A percentile compares a stretch with the other conserved stretches of the same genome.
phyloP scores from a whole-genome alignment of 2,797 vertebrate species.

The Selene dorsalis region DNA sequence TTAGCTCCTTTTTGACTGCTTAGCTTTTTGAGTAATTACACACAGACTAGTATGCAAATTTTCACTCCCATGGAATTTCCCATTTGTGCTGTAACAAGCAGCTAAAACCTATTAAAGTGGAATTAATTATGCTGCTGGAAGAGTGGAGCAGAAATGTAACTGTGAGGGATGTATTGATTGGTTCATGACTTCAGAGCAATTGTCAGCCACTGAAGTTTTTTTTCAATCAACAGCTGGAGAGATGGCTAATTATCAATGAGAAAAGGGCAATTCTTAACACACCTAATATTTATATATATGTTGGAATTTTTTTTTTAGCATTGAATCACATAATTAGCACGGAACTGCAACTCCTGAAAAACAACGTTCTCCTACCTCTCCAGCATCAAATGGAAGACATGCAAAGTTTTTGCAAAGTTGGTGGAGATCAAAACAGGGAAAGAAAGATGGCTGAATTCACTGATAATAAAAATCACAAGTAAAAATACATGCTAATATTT shows the following conservation, averaged over 20 bases:
- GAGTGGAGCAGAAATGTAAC: constrained; percentile 35
- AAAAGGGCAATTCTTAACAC: not conserved
- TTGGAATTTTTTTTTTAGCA: not conserved
- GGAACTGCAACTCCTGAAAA: not conserved
- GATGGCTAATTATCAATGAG: constrained; percentile 9
- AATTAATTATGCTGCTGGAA: constrained; percentile 62
- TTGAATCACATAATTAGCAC: not conserved
- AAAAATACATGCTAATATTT: no score
- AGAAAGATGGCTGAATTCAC: no score
- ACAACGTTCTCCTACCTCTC: not conserved
- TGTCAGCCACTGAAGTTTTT: constrained; percentile 2
- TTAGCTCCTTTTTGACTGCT: constrained; percentile 65
- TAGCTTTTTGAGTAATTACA: constrained; percentile 71
- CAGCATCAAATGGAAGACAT: not conserved
- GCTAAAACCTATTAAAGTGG: constrained; percentile 71
- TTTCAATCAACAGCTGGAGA: constrained; percentile 16
- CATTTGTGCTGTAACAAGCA: constrained; percentile 71
- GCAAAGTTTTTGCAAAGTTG: not conserved
- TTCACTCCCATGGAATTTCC: constrained; percentile 63
- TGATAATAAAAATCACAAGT: no score
- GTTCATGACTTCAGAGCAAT: constrained; percentile 45
- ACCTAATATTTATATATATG: not conserved
- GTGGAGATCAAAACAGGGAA: no score
- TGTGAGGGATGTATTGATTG: constrained; percentile 49
- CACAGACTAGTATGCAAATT: constrained; percentile 64